Evolutionary conservation across 2,888 invertebrate species (phyloP), one percentile per base, ranked within the genome.

Genomic region (Athetis lepigone): DNA sequence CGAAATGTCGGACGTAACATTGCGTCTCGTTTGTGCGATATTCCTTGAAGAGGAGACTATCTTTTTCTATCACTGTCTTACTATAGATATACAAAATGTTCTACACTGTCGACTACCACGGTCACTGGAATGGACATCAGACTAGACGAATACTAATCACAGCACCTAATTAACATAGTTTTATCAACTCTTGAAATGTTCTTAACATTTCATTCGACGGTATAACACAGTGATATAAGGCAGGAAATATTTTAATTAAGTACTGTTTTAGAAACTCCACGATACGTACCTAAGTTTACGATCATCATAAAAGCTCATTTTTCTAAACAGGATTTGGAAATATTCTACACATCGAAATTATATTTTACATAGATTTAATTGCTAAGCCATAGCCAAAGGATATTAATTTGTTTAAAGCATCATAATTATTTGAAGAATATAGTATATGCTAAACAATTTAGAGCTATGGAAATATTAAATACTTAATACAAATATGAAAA

Each of bases 81-180:
- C 39, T 46, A 58, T 39, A 50, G 42, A 50, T n/a, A 59, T 45
- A 50, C 33, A 54, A 43, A 39, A 49, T 37, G 50, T 59, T 64
- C 58, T 57, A 62, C n/a, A 59, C 29, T 46, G 42, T 64, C 40
- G 42, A 74, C 59, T 60, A 72, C 54, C 42, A 36, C 57, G 45
- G 55, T 67, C 58, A 70, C 59, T 90, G 91, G 91, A 92, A 92
- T 92, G 91, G 85, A 86, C 80, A 81, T 82, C 79, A 85, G 88
- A 92, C 92, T 92, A 92, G 90, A 88, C 86, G 80, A 84, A 85
- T 61, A 75, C 81, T 87, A 83, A 90, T 92, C 92, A 93, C 93
- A 93, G 91, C 90, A 86, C 87, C 86, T 88, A 88, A 82, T 79
- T 80, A 82, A 83, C 71, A 75, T 73, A 74, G 70, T 72, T 70